Evolutionary conservation across 2,797 vertebrate genomes (phyloP), one percentile per base, ranked within the genome.

Genomic region (Buceros bicornis): DNA sequence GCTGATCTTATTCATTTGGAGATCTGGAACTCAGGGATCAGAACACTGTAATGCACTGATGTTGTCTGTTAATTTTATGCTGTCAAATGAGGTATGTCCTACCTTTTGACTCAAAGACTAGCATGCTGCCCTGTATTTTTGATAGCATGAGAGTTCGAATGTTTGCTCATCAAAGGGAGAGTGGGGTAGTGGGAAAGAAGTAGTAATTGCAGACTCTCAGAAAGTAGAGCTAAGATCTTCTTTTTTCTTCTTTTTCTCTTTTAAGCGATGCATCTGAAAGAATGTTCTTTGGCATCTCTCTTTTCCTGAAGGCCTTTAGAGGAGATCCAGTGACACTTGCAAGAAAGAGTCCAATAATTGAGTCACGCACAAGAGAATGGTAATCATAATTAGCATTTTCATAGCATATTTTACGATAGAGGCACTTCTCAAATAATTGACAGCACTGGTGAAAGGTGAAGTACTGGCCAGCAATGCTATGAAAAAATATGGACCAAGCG

Each of bases 231-330:
- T 77, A 60, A 29, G 5, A 9, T 60, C 43, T 62, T 73, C 3
- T 29, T 42, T 33, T 45, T 74, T 60, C 12, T 66, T 42, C 6
- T 43, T 43, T 17, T 40, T 67, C n/a, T 51, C 94, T 73, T 90
- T 65, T 43, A 71, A 95, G 73, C 57, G 93, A n/a, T 33, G 18
- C 25, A 51, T 95, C 56, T 93, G 81, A 93, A 90, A 82, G 42
- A 95, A 90, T 78, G 37, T 87, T 90, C 29, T 93, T 95, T 95
- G 96, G 65, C 82, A 45, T 83, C 20, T 80, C 13, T 65, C 69
- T 96, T 93, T 93, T 87, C 81, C 85, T 95, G 78, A 93, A 79
- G 62, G 48, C 45, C 40, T 95, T 93, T 80, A 94, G 57, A 90
- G 61, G 70, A 77, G 19, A 71, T 94, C 81, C 65, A 17, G 3